Conservation (phyloP, 1,140 invertebrate genomes). For the Zaprionus inermis region DNA sequence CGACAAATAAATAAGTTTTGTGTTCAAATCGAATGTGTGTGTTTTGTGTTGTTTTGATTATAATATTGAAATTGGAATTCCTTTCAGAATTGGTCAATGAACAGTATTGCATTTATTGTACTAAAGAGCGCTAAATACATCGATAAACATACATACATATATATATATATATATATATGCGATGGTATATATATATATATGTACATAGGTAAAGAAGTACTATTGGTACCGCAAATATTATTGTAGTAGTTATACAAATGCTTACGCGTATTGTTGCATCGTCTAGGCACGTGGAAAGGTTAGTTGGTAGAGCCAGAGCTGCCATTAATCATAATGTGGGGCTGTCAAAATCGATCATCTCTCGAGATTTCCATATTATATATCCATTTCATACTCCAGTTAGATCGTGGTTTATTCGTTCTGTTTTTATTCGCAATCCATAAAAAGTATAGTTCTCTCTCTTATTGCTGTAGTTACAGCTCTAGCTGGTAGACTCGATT, state of each 20-base stretch:
- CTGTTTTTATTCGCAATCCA: neutral
- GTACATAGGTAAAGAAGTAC: neutral
- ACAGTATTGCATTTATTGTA: conserved; percentile 12
- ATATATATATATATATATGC: neutral
- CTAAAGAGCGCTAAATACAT: conserved; percentile 2
- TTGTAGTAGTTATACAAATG: conserved; percentile 3
- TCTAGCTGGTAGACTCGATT: conserved; percentile 42
- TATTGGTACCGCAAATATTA: neutral
- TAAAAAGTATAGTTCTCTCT: neutral
- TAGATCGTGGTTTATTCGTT: neutral
- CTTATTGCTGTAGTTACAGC: neutral
- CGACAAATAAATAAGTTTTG: conserved; percentile 12
- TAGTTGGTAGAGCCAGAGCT: conserved; percentile 20
- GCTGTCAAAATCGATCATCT: neutral
- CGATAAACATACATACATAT: neutral
- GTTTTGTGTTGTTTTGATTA: neutral
- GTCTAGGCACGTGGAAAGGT: conserved; percentile 29
- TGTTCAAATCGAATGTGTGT: neutral
- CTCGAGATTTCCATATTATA: conserved; percentile 1
- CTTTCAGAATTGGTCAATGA: neutral
- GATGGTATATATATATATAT: neutral
- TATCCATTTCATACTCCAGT: neutral
- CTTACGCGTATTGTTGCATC: conserved; percentile 9
- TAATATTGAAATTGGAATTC: neutral
- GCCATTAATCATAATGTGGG: neutral